Percentiles rank a stretch among this genome's conserved stretches.
These are phyloP conservation scores for Macroglossus sobrinus DNA, from an alignment of 2,113 vertebrate genomes.

Conservation along the genomic window DNA sequence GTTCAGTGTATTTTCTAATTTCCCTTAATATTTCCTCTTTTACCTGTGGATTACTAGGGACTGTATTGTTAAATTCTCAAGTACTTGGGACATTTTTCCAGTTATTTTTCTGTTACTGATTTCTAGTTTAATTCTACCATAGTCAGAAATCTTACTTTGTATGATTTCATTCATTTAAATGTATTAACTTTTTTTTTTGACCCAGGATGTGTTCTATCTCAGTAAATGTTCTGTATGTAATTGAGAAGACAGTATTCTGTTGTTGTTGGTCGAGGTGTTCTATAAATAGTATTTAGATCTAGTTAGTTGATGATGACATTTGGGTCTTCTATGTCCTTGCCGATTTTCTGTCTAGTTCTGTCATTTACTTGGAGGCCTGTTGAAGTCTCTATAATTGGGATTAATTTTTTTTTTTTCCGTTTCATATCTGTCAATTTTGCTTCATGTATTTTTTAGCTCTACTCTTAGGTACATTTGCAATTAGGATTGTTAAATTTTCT, in stretches of 20 bases:
- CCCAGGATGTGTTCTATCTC: neutral
- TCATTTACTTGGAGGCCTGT: neutral
- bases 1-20: neutral
- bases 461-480: neutral
- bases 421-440: neutral
- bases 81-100: neutral
- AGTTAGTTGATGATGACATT: neutral
- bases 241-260: neutral
- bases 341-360: neutral
- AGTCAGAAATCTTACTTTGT: neutral
- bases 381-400: neutral
- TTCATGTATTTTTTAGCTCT: neutral
- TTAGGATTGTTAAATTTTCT: neutral
- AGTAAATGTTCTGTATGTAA: neutral
- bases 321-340: neutral
- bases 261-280: neutral
- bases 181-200: neutral
- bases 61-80: neutral
- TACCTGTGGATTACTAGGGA: neutral
- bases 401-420: neutral
- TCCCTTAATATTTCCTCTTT: neutral
- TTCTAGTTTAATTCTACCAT: neutral
- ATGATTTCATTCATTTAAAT: neutral
- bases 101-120: neutral
- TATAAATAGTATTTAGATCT: neutral